A percentile compares a stretch with the other conserved stretches of the same genome.
These are phyloP conservation scores for Calephelis virginiensis DNA, from an alignment of 1,140 invertebrate genomes.

Conservation along the genomic window DNA sequence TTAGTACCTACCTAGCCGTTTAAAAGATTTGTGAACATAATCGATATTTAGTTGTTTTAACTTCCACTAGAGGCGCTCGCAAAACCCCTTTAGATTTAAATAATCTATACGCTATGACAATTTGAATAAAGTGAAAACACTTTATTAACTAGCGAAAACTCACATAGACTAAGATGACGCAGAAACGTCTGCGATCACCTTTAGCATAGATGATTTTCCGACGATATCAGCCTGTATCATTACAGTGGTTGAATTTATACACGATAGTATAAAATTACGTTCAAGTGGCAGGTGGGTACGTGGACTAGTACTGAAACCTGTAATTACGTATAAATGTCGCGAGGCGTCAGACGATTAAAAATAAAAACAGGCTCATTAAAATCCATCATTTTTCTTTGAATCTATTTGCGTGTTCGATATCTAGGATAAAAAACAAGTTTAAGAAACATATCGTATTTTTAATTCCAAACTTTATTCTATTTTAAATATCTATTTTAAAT, in stretches of 20 bases:
- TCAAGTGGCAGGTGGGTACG: conserved; percentile 44
- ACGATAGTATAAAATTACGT: conserved; percentile 41
- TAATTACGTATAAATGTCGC: conserved; percentile 62
- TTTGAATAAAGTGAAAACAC: no score
- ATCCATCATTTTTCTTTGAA: conserved; percentile 31
- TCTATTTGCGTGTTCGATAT: conserved; percentile 21
- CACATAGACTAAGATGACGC: background rate
- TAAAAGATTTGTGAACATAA: no score
- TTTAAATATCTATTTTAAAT: no score
- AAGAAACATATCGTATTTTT: no score
- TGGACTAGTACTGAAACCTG: conserved; percentile 29
- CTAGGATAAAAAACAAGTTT: conserved; percentile 10
- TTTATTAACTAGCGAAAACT: background rate
- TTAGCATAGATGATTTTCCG: conserved; percentile 1
- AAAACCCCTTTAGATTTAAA: no score
- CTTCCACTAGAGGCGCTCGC: no score
- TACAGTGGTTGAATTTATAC: conserved; percentile 28
- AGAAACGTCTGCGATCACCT: background rate
- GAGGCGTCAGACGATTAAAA: conserved; percentile 46
- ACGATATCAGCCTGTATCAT: conserved; percentile 12
- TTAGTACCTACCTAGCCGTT: no score
- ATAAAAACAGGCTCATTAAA: conserved; percentile 35
- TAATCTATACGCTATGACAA: no score
- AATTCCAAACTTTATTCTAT: no score
- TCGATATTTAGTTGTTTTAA: no score